Evolutionary conservation across 1,140 invertebrate genomes (phyloP).

Genomic region (Vollenhovia emeryi): DNA sequence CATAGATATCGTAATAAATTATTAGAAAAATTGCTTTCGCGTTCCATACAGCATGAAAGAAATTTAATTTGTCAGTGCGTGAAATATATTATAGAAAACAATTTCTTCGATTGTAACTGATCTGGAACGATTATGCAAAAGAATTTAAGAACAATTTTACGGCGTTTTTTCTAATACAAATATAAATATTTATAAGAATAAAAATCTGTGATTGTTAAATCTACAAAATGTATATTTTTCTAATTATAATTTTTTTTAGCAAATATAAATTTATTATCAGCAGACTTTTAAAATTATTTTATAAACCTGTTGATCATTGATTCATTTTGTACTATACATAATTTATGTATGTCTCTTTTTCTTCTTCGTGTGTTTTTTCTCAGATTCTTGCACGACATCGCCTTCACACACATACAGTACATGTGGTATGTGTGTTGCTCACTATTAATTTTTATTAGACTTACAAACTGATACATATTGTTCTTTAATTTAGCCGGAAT

Average conservation of each 20-base stretch:
- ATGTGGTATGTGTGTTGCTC: no score
- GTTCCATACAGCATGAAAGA: conserved; percentile 87
- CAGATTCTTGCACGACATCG: conserved; percentile 48
- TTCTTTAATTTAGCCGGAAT: no score
- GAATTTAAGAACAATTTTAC: not conserved
- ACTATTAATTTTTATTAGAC: no score
- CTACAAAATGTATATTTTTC: not conserved
- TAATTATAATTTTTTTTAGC: conserved; percentile 26
- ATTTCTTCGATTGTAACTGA: conserved; percentile 87
- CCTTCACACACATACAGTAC: conserved; percentile 8
- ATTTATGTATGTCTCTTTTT: conserved; percentile 63
- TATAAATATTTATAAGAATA: not conserved
- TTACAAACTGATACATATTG: no score
- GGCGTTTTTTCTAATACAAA: not conserved
- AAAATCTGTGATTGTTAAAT: not conserved
- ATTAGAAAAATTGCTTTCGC: conserved; percentile 78
- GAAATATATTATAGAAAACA: conserved; percentile 89
- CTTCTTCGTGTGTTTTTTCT: conserved; percentile 62
- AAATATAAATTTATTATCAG: not conserved
- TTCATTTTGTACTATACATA: conserved; percentile 34
- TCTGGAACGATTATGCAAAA: not conserved
- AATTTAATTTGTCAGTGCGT: conserved; percentile 92
- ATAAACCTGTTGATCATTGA: not conserved
- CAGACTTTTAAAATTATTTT: not conserved
- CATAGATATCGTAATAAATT: conserved; percentile 69